phyloP scores from a whole-genome alignment of 2,797 vertebrate genomes.

The Lepus oiostolus region DNA sequence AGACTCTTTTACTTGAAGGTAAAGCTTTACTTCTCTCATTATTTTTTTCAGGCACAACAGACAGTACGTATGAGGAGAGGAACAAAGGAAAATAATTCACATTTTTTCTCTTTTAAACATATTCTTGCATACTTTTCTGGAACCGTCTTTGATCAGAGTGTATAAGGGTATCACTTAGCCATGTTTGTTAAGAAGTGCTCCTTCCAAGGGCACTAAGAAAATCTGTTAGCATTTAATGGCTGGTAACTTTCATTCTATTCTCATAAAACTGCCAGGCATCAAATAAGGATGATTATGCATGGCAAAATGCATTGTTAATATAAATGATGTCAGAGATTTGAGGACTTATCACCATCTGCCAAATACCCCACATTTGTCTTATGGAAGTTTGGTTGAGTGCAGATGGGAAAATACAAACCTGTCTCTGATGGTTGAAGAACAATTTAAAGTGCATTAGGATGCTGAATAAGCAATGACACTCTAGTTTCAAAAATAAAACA shows the following conservation, averaged over 20 bases:
- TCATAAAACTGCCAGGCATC: constrained; percentile 56
- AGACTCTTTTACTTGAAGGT: constrained; percentile 53
- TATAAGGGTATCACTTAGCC: background rate
- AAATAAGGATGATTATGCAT: constrained; percentile 56
- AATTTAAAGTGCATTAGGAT: background rate
- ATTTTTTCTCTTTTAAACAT: background rate
- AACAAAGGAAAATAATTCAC: background rate
- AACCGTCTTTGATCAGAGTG: background rate
- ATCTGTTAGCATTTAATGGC: background rate
- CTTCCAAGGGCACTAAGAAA: background rate
- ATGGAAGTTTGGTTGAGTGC: background rate
- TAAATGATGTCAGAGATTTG: constrained; percentile 18
- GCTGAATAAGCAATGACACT: constrained; percentile 6
- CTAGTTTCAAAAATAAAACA: constrained; percentile 1
- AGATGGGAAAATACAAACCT: constrained; percentile 54
- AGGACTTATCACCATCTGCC: background rate
- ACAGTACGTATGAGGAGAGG: background rate
- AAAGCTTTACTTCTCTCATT: constrained; percentile 53
- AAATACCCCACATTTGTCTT: background rate
- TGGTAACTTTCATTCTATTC: constrained; percentile 56
- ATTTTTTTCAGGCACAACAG: constrained; percentile 59
- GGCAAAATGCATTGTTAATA: constrained; percentile 61
- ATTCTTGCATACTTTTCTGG: background rate
- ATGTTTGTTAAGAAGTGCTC: constrained; percentile 29
- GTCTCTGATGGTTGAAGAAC: constrained; percentile 31